Base-by-base conservation (phyloP, 2,888 invertebrate genomes). In the Galerucella pusilla region DNA sequence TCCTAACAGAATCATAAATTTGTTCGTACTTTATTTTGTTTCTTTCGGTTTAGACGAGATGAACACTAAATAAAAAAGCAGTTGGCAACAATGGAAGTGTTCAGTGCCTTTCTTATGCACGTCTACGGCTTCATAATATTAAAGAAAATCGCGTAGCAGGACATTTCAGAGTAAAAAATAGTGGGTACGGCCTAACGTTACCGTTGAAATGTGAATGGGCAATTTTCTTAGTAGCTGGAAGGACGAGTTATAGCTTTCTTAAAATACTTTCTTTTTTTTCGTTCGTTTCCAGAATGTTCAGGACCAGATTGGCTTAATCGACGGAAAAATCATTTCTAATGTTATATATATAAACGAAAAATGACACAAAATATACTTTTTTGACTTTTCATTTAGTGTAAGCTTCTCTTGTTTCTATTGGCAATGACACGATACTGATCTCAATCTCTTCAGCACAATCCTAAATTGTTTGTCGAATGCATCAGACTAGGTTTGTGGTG, bases 101-200 rank as follows among this genome's bases (percentile, higher is more conserved):
- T 46, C 42, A 65, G 64, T 60, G 71, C 66, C 46, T 67, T 72
- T 49, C 66, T 77, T 77, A 73, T 73, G 72, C 71, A 68, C 61
- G 63, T 72, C 81, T 75, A 79, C 81, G 78, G 78, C 80, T 79
- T 79, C 80, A 81, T 80, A 79, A 81, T 80, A 79, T 79, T 78
- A 73, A 79, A 72, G 78, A 75, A 76, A 75, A 77, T 75, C 66
- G 75, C 68, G 28, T 75, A 20, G 70, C 64, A 68, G 49, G 71
- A 66, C 72, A 35, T 72, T 72, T 59, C 25, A 45, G 66, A 49
- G 60, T 72, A 72, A 72, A 72, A 72, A 66, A 72, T 72, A 66
- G 66, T 67, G 59, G 71, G 65, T 66, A 72, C 60, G 66, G 71
- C 65, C 71, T 59, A 49, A 72, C 72, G 49, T 72, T 66, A 66